Percentiles rank a stretch among this genome's conserved stretches.
Conservation (phyloP, 37 sponge, comb jelly and placozoan species). For the Oopsacas minuta region DNA sequence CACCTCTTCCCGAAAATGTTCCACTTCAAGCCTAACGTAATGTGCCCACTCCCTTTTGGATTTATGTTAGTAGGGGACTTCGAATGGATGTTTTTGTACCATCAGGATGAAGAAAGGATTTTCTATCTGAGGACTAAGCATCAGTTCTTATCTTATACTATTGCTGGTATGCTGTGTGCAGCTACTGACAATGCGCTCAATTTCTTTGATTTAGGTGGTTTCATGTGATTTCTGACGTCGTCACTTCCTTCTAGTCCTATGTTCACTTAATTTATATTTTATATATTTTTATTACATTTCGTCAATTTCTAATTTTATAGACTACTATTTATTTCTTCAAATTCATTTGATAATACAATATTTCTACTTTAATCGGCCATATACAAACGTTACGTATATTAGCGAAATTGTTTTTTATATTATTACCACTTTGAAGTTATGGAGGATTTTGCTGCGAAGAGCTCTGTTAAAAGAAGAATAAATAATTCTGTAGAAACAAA, state of each 20-base stretch:
- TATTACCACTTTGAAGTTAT: too few relatives aligned
- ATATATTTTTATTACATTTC: neutral
- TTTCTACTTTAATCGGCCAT: too few relatives aligned
- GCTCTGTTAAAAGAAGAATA: too few relatives aligned
- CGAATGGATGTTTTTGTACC: slow-evolving; percentile 14
- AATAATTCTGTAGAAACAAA: too few relatives aligned
- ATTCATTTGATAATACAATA: too few relatives aligned
- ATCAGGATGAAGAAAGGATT: slow-evolving; percentile 11
- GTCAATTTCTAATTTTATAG: neutral
- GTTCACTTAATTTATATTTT: neutral
- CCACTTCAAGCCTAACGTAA: neutral
- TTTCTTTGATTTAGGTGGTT: neutral
- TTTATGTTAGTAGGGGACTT: neutral
- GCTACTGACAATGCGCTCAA: neutral
- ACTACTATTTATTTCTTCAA: neutral
- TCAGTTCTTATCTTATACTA: neutral
- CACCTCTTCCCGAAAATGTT: slow-evolving; percentile 14
- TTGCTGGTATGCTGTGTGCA: neutral
- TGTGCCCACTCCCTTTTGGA: neutral
- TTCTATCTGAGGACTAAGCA: neutral
- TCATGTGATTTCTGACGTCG: neutral
- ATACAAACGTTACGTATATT: too few relatives aligned
- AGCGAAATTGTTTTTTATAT: too few relatives aligned
- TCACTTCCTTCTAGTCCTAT: neutral
- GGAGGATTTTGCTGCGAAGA: too few relatives aligned